Evolutionary conservation across 1,140 invertebrate genomes (phyloP).

Genomic region (Lordiphosa clarofinis): DNA sequence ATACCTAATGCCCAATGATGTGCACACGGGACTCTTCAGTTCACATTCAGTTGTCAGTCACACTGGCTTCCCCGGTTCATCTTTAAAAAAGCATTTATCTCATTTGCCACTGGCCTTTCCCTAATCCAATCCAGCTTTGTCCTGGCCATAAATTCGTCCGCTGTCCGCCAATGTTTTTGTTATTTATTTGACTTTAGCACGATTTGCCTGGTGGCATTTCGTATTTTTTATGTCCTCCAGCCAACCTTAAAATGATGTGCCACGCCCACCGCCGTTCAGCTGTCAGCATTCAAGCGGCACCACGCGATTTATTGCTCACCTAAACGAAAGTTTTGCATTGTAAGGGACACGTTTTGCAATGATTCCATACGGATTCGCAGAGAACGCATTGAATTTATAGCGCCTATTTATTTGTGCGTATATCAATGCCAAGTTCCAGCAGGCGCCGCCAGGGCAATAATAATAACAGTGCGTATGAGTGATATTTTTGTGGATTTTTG

Average conservation of each 20-base stretch:
- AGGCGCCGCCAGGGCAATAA: not conserved
- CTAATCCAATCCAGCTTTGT: constrained; percentile 37
- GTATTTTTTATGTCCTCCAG: constrained; percentile 3
- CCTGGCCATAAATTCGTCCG: constrained; percentile 57
- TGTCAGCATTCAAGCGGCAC: constrained; percentile 69
- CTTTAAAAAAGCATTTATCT: constrained; percentile 52
- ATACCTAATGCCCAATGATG: constrained; percentile 74
- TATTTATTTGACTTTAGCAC: constrained; percentile 73
- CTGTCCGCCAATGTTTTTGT: constrained; percentile 70
- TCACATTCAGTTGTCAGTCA: constrained; percentile 33
- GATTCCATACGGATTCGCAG: not conserved
- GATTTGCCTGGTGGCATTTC: constrained; percentile 54
- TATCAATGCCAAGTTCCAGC: constrained; percentile 59
- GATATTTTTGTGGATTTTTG: constrained; percentile 39
- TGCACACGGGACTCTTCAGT: constrained; percentile 47
- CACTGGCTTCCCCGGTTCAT: constrained; percentile 24
- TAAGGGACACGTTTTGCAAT: constrained; percentile 47
- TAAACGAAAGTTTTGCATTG: constrained; percentile 62
- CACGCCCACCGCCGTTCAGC: constrained; percentile 53
- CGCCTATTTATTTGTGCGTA: constrained; percentile 63
- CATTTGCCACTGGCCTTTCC: constrained; percentile 33
- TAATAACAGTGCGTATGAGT: constrained; percentile 51
- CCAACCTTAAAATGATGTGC: constrained; percentile 70
- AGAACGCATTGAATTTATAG: constrained; percentile 56
- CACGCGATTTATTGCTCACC: constrained; percentile 72